Evolutionary conservation across 2,888 invertebrate species (phyloP).

Genomic region (Ichneumon xanthorius): DNA sequence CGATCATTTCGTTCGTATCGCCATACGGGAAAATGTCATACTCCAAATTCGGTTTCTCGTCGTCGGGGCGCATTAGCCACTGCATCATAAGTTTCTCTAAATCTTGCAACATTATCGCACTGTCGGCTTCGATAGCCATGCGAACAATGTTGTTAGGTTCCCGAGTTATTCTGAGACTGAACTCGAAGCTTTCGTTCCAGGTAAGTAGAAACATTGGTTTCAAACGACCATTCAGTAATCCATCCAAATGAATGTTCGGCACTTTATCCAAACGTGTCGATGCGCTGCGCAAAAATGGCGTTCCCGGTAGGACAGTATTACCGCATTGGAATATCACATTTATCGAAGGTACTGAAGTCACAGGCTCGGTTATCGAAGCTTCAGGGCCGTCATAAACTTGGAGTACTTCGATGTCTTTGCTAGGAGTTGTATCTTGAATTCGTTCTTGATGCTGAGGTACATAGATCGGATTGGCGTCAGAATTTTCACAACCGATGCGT

Average conservation of each 20-base stretch:
- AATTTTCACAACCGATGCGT: neutral
- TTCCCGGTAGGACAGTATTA: neutral
- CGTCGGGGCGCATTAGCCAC: conserved; percentile 62
- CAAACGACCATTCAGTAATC: conserved; percentile 19
- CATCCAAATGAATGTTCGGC: conserved; percentile 22
- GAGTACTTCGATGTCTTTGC: neutral
- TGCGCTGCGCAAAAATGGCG: neutral
- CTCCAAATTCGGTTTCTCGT: conserved; percentile 38
- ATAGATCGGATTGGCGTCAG: neutral
- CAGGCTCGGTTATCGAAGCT: neutral
- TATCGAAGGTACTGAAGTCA: no score
- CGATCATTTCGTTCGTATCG: neutral
- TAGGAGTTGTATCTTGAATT: neutral
- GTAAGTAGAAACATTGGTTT: conserved; percentile 11
- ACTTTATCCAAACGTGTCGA: conserved; percentile 29
- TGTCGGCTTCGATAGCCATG: neutral
- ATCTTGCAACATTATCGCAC: neutral
- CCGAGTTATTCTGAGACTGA: conserved; percentile 25
- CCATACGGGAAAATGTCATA: conserved; percentile 7
- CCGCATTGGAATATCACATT: conserved; percentile 16
- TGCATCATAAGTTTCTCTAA: conserved; percentile 59
- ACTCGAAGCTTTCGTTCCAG: conserved; percentile 11
- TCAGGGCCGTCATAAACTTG: neutral
- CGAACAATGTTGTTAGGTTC: neutral
- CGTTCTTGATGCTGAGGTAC: neutral